These are phyloP conservation scores for Conomelus anceps DNA, from an alignment of 2,888 invertebrate genomes.

Conservation along the genomic window DNA sequence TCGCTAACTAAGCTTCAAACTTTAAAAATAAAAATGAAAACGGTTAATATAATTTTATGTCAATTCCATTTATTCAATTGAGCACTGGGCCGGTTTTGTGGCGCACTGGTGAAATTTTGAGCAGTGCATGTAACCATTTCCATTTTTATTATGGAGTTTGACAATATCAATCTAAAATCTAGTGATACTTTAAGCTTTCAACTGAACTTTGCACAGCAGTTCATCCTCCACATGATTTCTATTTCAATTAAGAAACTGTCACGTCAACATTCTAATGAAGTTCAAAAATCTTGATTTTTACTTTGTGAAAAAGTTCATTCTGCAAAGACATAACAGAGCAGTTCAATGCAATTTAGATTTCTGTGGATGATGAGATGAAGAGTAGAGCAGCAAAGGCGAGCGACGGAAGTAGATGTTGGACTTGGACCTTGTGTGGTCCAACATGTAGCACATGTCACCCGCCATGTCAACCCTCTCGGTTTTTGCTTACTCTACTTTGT, in stretches of 20 bases:
- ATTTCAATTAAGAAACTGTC: background rate
- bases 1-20: too few relatives aligned
- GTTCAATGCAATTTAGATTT: background rate
- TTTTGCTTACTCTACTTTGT: slow-evolving; percentile 11
- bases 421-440: slow-evolving; percentile 12
- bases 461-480: slow-evolving; percentile 3
- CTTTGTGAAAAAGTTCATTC: background rate
- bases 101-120: too few relatives aligned
- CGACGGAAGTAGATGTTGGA: background rate
- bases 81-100: too few relatives aligned
- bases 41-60: too few relatives aligned
- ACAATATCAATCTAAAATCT: too few relatives aligned
- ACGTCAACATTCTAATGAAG: background rate
- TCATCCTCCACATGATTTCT: background rate
- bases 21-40: too few relatives aligned
- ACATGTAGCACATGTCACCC: background rate
- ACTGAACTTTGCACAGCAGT: too few relatives aligned
- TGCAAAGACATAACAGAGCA: background rate
- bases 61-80: too few relatives aligned
- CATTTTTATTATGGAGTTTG: too few relatives aligned
- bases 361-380: background rate
- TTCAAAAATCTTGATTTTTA: background rate
- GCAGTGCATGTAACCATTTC: too few relatives aligned
- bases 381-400: background rate
- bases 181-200: too few relatives aligned